These are phyloP conservation scores for Macrocentrus cingulum DNA, from an alignment of 1,140 invertebrate species.

Conservation along the genomic window DNA sequence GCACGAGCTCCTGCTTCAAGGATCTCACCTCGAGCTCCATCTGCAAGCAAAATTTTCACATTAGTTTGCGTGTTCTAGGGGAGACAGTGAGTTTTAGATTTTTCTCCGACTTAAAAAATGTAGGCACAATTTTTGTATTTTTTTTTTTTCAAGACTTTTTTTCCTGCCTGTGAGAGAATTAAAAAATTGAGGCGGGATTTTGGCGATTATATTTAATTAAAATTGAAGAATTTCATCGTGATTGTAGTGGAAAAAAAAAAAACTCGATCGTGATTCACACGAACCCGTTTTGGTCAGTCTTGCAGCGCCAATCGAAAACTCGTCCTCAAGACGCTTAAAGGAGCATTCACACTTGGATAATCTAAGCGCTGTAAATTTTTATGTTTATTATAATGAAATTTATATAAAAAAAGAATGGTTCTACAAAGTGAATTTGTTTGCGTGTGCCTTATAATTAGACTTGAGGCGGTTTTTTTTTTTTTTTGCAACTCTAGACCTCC, in stretches of 20 bases:
- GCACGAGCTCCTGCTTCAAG: conserved; percentile 64
- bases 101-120: background rate
- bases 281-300: conserved; percentile 25
- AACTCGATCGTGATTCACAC: conserved; percentile 24
- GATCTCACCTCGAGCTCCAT: conserved; percentile 68
- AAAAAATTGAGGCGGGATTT: too few species aligned
- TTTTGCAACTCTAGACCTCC: background rate
- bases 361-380: too few species aligned
- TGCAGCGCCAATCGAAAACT: conserved; percentile 20
- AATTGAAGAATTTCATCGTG: background rate
- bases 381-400: too few species aligned
- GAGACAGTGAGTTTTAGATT: background rate
- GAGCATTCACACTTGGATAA: conserved; percentile 17
- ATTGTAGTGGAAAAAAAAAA: conserved; percentile 14
- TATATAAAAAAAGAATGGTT: too few species aligned
- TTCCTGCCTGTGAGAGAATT: background rate
- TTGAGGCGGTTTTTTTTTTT: background rate
- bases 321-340: conserved; percentile 25
- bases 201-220: background rate
- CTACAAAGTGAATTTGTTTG: too few species aligned
- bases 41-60: conserved; percentile 43
- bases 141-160: background rate
- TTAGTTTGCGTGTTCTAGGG: background rate
- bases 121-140: background rate
- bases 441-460: background rate